phyloP scores from a whole-genome alignment of 92 coral and sea anemone species.

The Montipora capitata region DNA sequence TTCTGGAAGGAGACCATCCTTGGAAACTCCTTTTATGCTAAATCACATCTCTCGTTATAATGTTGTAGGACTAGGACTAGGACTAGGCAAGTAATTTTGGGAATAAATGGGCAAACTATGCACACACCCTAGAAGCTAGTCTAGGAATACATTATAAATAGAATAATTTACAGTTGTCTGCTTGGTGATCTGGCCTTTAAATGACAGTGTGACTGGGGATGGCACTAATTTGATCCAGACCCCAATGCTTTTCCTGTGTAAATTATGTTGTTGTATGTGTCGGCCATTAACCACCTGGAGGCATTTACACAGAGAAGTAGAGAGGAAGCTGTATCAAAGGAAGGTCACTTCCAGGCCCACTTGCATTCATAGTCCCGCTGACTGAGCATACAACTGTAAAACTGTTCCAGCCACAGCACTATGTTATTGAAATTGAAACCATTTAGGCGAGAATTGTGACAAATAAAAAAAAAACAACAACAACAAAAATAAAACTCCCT shows the following conservation, averaged over 20 bases:
- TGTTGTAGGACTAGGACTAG: background rate
- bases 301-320: background rate
- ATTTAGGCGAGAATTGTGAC: no score
- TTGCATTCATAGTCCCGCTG: background rate
- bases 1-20: background rate
- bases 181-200: background rate
- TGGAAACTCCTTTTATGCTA: background rate
- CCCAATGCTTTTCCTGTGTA: background rate
- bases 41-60: background rate
- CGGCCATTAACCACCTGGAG: background rate
- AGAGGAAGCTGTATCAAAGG: background rate
- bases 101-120: slow-evolving; percentile 4
- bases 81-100: background rate
- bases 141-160: background rate
- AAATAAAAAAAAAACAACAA: no score
- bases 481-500: no score
- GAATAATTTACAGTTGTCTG: background rate
- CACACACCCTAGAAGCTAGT: background rate
- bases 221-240: background rate
- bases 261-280: background rate
- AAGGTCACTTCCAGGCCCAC: background rate
- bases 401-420: background rate
- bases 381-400: background rate
- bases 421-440: no score
- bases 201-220: background rate